Evolutionary conservation across 1,140 invertebrate species (phyloP).

Genomic region (Diploscapter pachys): DNA sequence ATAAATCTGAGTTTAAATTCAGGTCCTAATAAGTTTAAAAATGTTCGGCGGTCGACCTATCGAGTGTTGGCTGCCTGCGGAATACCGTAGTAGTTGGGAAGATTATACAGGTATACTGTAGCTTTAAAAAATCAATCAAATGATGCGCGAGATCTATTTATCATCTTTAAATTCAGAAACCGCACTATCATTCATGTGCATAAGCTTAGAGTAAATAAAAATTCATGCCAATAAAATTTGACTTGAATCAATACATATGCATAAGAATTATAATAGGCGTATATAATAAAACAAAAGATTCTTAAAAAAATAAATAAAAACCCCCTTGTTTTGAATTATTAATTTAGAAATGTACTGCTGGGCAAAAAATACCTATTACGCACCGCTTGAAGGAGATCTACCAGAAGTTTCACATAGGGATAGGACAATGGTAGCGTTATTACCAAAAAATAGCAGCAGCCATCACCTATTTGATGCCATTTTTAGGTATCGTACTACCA

Average conservation of each 20-base stretch:
- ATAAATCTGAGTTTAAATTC: constrained; percentile 12
- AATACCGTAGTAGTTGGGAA: constrained; percentile 56
- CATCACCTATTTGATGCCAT: too few species aligned
- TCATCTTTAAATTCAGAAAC: too few species aligned
- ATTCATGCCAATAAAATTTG: background rate
- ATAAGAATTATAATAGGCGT: too few species aligned
- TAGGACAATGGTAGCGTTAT: constrained; percentile 21
- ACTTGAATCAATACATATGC: background rate
- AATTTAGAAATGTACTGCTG: constrained; percentile 59
- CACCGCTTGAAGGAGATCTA: constrained; percentile 46
- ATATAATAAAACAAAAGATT: too few species aligned
- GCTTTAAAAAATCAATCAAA: background rate
- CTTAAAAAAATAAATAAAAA: too few species aligned
- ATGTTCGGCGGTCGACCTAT: constrained; percentile 57
- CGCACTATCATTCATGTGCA: too few species aligned
- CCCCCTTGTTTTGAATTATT: background rate
- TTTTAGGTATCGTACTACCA: constrained; percentile 62
- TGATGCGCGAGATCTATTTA: too few species aligned
- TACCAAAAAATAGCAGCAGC: constrained; percentile 19
- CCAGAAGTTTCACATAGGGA: constrained; percentile 44
- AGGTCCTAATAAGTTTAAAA: constrained; percentile 56
- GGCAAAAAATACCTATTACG: constrained; percentile 53
- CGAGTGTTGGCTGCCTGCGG: constrained; percentile 56
- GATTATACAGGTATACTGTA: constrained; percentile 46
- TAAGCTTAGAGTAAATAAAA: background rate